A percentile compares a stretch with the other conserved stretches of the same genome.
Conservation (phyloP, 1,140 invertebrate genomes). For the honey bee (Apis mellifera) region Amel_HAv3.1 CM009934.2:8525501-8526000, state of each 20-base stretch:
- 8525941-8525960: background rate
- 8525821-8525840: background rate
- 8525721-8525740: background rate
- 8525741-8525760: background rate
- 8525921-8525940: conserved; percentile 17
- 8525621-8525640: no score
- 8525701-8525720: background rate
- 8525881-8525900: conserved; percentile 1
- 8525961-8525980: background rate
- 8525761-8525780: background rate
- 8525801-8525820: background rate
- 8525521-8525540: no score
- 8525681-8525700: no score
- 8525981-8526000: background rate
- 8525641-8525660: background rate
- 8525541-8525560: no score
- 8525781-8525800: background rate
- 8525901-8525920: background rate
- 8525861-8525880: conserved; percentile 16
- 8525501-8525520: no score
- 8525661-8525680: background rate
- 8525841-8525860: background rate
- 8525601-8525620: background rate
- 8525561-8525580: background rate
- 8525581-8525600: background rate